Percentiles rank a stretch among this genome's conserved stretches.
Evolutionary conservation across 2,113 vertebrate genomes (phyloP).

Genomic region (Ceyx cyanopectus): DNA sequence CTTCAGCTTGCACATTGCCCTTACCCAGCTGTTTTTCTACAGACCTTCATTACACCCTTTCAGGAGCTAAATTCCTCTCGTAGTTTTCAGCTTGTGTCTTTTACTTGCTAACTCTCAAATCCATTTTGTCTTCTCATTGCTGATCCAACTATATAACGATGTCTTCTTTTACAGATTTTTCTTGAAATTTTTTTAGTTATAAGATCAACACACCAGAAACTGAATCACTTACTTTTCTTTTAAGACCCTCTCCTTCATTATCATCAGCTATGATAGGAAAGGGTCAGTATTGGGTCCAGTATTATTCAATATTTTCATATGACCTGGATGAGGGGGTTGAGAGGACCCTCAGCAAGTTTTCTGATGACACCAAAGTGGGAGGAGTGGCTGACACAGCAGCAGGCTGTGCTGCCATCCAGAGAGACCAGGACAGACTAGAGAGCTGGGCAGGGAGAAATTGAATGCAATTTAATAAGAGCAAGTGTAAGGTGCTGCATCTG

Average conservation of each 20-base stretch:
- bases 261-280: not conserved
- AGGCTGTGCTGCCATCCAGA: too few species aligned
- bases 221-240: not conserved
- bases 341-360: too few species aligned
- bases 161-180: not conserved
- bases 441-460: too few species aligned
- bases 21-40: not conserved
- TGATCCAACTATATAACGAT: not conserved
- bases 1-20: not conserved
- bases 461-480: too few species aligned
- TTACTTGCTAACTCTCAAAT: not conserved
- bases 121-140: not conserved
- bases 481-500: too few species aligned
- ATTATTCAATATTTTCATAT: too few species aligned
- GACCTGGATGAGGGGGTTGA: too few species aligned
- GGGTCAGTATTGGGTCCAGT: too few species aligned
- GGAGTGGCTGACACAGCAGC: too few species aligned
- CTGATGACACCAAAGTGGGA: too few species aligned
- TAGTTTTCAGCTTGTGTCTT: not conserved
- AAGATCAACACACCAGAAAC: not conserved
- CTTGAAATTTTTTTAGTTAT: not conserved
- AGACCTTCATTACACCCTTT: not conserved
- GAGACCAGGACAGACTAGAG: too few species aligned
- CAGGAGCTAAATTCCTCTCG: not conserved
- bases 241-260: not conserved